A percentile compares a stretch with the other conserved stretches of the same genome.
Evolutionary conservation across 2,797 vertebrate genomes (phyloP).

Genomic region (Helostoma temminkii): DNA sequence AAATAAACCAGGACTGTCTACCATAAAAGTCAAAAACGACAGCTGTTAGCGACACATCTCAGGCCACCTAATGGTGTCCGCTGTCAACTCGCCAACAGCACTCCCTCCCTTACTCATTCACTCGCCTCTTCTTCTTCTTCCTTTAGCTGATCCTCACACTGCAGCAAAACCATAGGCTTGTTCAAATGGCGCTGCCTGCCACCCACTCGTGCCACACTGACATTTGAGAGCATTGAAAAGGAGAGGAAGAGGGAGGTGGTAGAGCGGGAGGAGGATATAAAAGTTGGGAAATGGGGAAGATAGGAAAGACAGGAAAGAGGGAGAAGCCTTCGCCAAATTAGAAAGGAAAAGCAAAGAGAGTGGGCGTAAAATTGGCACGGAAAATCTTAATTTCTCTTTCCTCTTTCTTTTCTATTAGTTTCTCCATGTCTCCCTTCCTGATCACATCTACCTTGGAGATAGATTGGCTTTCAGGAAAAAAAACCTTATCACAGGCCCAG

Average conservation of each 20-base stretch:
- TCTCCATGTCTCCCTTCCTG: conserved; percentile 33
- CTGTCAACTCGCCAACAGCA: conserved; percentile 35
- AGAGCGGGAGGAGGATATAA: conserved; percentile 56
- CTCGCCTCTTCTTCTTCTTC: conserved; percentile 23
- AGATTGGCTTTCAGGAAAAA: conserved; percentile 68
- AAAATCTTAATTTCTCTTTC: conserved; percentile 33
- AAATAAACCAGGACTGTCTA: conserved; percentile 34
- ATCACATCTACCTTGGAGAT: conserved; percentile 59
- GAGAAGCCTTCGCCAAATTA: conserved; percentile 49
- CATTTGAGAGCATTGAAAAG: conserved; percentile 75
- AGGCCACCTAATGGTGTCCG: conserved; percentile 47
- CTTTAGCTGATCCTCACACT: conserved; percentile 66
- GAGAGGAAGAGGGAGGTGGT: conserved; percentile 62
- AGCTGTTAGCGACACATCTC: conserved; percentile 49
- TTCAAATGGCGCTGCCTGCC: conserved; percentile 74
- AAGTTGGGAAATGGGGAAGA: conserved; percentile 53
- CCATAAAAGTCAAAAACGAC: conserved; percentile 35
- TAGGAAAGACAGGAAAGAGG: conserved; percentile 50
- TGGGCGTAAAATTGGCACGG: conserved; percentile 43
- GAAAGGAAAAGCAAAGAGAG: conserved; percentile 48
- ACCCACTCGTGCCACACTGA: conserved; percentile 80
- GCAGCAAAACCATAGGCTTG: conserved; percentile 70
- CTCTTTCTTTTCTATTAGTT: conserved; percentile 25
- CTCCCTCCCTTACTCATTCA: conserved; percentile 43
- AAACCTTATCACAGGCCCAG: conserved; percentile 64